Evolutionary conservation across 2,888 invertebrate species (phyloP), one percentile per base, ranked within the genome.

Genomic region (Callyntrura sp.): DNA sequence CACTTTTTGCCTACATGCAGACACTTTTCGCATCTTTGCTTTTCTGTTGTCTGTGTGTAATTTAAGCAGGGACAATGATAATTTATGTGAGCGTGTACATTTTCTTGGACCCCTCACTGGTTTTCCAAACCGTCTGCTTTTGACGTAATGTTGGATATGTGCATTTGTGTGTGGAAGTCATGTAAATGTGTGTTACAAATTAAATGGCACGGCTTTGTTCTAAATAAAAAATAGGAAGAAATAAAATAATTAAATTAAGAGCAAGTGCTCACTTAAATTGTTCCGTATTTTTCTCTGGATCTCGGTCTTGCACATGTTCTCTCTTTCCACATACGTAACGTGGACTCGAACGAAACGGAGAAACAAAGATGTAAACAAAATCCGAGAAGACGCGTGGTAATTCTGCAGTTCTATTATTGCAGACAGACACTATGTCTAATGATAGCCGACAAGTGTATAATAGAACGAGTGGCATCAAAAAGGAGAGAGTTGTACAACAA

Each of bases 161-260:
- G 25, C 25, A 51, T n/a, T n/a, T n/a, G 9, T 60, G 17, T 60
- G 60, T 60, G 20, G n/a, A n/a, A 2, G n/a, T 51, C 3, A 20
- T 51, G 14, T 51, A 76, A 35, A 76, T 57, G 55, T 55, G 55
- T 78, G 60, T 14, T 68, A 68, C 55, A 60, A 4, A 83, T 65
- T 62, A 62, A 82, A 70, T 83, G 68, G 68, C 70, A 68, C 35
- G 70, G 70, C 48, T 85, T 35, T 20, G 9, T 48, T 48, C 14
- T 51, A 43, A 73, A 85, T 73, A 85, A 43, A 76, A 83, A 76
- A 78, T n/a, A n/a, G n/a, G 55, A 78, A 70, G 60, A 85, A 82
- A 65, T 55, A 65, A 60, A 78, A 86, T 90, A 88, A 90, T 88
- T 90, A 76, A 90, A 90, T 90, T 90, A 85, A 85, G 84, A 17